Percentiles rank a stretch among this genome's conserved stretches.
These are phyloP conservation scores for Sternotherus odoratus DNA, from an alignment of 2,797 vertebrate genomes.

Conservation along the genomic window DNA sequence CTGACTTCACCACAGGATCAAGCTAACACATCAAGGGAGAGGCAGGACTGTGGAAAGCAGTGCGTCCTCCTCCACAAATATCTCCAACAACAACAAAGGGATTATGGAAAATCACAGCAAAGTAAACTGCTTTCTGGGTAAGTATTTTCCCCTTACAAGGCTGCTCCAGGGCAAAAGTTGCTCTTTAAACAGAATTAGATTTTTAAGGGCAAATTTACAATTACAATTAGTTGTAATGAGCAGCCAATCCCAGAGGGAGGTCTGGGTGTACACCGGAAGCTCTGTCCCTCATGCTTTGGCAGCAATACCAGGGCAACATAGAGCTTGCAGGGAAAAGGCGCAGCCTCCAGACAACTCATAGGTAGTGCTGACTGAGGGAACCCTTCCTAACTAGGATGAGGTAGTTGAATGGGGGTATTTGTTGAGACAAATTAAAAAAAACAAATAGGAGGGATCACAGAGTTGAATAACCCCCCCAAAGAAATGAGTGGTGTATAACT, in stretches of 20 bases:
- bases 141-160: constrained; percentile 75
- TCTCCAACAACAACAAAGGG: constrained; percentile 61
- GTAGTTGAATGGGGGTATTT: not conserved
- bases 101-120: constrained; percentile 73
- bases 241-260: constrained; percentile 71
- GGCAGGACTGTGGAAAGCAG: not conserved
- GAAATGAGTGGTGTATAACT: not conserved
- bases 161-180: constrained; percentile 77
- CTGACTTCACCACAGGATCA: constrained; percentile 2
- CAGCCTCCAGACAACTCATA: not conserved
- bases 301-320: not conserved
- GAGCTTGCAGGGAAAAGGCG: fast-evolving
- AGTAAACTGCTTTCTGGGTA: constrained; percentile 74
- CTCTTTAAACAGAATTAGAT: constrained; percentile 78
- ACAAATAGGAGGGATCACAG: constrained; percentile 1
- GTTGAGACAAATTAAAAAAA: not conserved
- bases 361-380: not conserved
- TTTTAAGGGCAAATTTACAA: constrained; percentile 79
- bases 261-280: constrained; percentile 37
- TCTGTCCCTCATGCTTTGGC: constrained; percentile 35
- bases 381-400: not conserved
- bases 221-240: constrained; percentile 75
- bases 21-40: constrained; percentile 5
- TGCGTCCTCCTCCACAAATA: constrained; percentile 14
- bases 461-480: not conserved